These are phyloP conservation scores for Palythoa caribaeorum DNA, from an alignment of 92 coral and sea anemone species.

Conservation along the genomic window DNA sequence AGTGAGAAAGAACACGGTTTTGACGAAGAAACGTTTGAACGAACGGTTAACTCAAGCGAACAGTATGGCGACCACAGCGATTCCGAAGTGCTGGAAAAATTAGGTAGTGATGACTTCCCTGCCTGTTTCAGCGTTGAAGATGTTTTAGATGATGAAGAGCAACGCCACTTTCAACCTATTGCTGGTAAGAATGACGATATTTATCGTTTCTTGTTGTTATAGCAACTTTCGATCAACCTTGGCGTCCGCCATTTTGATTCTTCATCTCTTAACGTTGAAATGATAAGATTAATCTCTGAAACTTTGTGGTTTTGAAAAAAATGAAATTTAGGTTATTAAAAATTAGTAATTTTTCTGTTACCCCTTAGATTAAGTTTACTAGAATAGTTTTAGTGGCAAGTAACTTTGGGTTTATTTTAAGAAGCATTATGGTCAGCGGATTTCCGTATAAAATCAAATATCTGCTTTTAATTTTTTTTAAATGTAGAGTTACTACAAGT, in stretches of 20 bases:
- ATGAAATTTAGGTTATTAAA: neutral
- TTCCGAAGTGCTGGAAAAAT: slow-evolving; percentile 55
- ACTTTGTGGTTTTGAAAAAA: neutral
- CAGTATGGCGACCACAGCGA: slow-evolving; percentile 75
- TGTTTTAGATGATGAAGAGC: slow-evolving; percentile 67
- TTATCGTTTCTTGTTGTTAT: slow-evolving; percentile 4
- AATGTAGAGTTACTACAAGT: too few relatives aligned
- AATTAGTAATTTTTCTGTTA: neutral
- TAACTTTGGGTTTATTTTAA: neutral
- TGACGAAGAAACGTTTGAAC: slow-evolving; percentile 29
- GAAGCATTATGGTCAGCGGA: neutral
- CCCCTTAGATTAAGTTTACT: neutral
- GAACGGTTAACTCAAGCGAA: slow-evolving; percentile 64
- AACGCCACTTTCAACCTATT: slow-evolving; percentile 88
- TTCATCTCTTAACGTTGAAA: neutral
- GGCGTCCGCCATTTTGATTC: slow-evolving; percentile 92
- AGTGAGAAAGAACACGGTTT: slow-evolving; percentile 37
- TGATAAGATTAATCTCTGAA: neutral
- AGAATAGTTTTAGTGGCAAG: neutral
- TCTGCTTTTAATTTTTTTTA: neutral
- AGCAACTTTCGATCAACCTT: neutral
- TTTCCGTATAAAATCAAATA: neutral
- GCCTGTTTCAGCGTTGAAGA: slow-evolving; percentile 90
- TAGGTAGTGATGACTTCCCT: slow-evolving; percentile 83
- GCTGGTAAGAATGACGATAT: slow-evolving; percentile 79